Evolutionary conservation across 2,888 invertebrate species (phyloP).

Genomic region (Chironomus tentans): DNA sequence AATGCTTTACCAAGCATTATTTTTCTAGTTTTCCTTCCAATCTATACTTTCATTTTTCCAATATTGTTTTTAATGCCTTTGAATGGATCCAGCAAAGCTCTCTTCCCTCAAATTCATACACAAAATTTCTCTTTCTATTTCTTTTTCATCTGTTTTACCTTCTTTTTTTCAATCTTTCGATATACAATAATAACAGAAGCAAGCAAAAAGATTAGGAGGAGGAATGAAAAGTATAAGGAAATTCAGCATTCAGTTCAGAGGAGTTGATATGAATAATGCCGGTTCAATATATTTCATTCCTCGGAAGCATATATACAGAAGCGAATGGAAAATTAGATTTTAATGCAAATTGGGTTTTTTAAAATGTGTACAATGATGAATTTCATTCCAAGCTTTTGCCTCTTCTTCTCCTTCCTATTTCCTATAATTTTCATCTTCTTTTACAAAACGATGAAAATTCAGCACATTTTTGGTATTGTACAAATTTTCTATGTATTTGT

Average conservation of each 20-base stretch:
- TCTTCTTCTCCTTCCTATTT: too few relatives aligned
- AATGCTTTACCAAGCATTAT: too few relatives aligned
- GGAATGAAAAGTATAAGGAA: background rate
- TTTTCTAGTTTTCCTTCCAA: background rate
- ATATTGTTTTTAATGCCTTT: conserved; percentile 25
- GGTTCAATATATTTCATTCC: background rate
- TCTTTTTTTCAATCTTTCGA: background rate
- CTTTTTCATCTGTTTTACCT: background rate
- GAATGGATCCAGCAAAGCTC: background rate
- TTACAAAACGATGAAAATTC: background rate
- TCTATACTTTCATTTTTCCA: background rate
- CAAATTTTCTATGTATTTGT: background rate
- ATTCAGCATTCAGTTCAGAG: background rate
- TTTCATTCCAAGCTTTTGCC: background rate
- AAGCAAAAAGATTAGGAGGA: background rate
- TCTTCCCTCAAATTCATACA: background rate
- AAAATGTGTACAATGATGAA: conserved; percentile 7
- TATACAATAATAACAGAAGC: background rate
- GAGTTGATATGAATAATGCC: conserved; percentile 21
- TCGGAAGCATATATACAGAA: background rate
- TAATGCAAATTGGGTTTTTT: conserved; percentile 18
- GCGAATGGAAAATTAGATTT: conserved; percentile 22
- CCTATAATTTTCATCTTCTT: background rate
- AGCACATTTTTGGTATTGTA: background rate
- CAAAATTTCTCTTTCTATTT: background rate